These are phyloP conservation scores for Sarcophaga bullata DNA, from an alignment of 1,140 invertebrate genomes.

Conservation along the genomic window DNA sequence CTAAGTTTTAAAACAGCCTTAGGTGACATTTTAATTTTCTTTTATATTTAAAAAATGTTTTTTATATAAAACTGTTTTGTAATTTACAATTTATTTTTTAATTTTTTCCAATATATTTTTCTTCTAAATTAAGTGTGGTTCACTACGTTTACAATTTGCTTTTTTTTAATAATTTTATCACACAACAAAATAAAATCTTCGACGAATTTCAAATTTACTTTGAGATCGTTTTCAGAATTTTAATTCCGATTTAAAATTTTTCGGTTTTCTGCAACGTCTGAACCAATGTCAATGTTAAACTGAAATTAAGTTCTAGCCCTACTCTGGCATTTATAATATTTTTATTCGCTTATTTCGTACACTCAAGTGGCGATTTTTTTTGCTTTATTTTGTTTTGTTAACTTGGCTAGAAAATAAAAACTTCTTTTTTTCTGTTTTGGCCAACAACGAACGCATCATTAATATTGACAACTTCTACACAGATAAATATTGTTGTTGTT, in stretches of 20 bases:
- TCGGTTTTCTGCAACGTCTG: conserved; percentile 52
- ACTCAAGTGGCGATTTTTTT: conserved; percentile 20
- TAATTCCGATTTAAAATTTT: not conserved
- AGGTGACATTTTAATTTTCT: too few relatives aligned
- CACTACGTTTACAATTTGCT: conserved; percentile 12
- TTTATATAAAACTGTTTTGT: too few relatives aligned
- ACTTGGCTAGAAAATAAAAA: conserved; percentile 20
- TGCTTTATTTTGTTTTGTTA: conserved; percentile 18
- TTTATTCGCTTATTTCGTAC: conserved; percentile 40
- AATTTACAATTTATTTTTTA: not conserved
- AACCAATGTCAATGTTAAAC: conserved; percentile 65
- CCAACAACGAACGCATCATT: not conserved
- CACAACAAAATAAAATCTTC: not conserved
- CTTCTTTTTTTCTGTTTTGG: conserved; percentile 21
- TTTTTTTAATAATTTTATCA: not conserved
- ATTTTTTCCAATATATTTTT: not conserved
- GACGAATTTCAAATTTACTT: not conserved
- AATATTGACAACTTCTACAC: conserved; percentile 22
- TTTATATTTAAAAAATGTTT: not conserved
- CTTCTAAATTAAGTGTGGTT: not conserved
- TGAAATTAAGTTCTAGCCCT: conserved; percentile 63
- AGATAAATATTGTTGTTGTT: too few relatives aligned
- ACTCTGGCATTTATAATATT: conserved; percentile 64
- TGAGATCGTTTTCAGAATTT: not conserved
- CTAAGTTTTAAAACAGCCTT: too few relatives aligned